These are phyloP conservation scores for Lutjanus campechanus DNA, from an alignment of 2,797 vertebrate species.

Conservation along the genomic window DNA sequence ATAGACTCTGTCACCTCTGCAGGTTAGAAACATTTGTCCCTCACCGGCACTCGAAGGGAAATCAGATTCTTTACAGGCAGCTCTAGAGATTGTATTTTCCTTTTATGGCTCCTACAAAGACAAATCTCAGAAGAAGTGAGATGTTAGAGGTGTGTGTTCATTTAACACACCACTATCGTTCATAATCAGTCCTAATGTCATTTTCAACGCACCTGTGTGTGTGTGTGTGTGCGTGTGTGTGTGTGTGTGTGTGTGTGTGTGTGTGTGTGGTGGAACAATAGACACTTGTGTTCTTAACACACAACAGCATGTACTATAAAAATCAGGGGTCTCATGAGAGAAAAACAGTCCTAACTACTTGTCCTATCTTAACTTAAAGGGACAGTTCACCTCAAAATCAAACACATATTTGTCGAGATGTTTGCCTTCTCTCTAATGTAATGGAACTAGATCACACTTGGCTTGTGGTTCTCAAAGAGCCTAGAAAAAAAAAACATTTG, in stretches of 20 bases:
- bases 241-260: not conserved
- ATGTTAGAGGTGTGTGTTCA: not conserved
- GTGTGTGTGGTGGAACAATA: not conserved
- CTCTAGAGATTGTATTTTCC: conserved; percentile 33
- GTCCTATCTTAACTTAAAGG: too few relatives aligned
- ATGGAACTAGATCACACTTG: too few relatives aligned
- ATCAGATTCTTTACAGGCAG: conserved; percentile 41
- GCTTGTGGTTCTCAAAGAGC: too few relatives aligned
- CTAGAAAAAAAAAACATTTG: too few relatives aligned
- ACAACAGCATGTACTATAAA: too few relatives aligned
- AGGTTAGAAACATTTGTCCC: conserved; percentile 64
- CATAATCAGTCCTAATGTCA: not conserved
- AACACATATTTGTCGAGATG: too few relatives aligned
- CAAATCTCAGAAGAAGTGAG: conserved; percentile 24
- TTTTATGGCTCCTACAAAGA: conserved; percentile 37
- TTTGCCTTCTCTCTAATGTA: too few relatives aligned
- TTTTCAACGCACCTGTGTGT: conserved; percentile 1
- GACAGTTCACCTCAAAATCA: too few relatives aligned
- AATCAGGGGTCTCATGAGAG: too few relatives aligned
- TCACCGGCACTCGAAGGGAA: conserved; percentile 24
- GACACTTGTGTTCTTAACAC: not conserved
- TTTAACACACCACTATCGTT: conserved; percentile 1
- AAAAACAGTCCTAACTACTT: too few relatives aligned
- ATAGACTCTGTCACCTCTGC: conserved; percentile 53
- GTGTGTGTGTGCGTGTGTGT: not conserved